Percentiles rank a stretch among this genome's conserved stretches.
phyloP scores from a whole-genome alignment of 2,888 invertebrate species.

The Fragum sueziense region DNA sequence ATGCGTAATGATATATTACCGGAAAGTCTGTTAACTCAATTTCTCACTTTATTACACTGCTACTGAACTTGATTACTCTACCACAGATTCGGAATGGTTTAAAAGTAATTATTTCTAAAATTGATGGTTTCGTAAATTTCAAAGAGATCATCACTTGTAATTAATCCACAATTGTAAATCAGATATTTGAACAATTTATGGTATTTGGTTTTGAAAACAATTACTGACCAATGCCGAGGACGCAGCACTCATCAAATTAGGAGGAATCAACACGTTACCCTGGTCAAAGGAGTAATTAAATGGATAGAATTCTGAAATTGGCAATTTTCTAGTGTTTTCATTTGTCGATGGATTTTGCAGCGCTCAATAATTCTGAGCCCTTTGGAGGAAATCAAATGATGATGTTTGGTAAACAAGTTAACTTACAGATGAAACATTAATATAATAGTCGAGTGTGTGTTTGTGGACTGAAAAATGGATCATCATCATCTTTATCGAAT shows the following conservation, averaged over 20 bases:
- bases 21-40: slow-evolving; percentile 60
- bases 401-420: slow-evolving; percentile 53
- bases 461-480: slow-evolving; percentile 61
- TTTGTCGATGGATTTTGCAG: slow-evolving; percentile 52
- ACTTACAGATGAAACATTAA: slow-evolving; percentile 27
- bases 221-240: neutral
- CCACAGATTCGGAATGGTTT: slow-evolving; percentile 51
- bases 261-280: slow-evolving; percentile 25
- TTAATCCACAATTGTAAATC: slow-evolving; percentile 55
- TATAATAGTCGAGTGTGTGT: slow-evolving; percentile 44
- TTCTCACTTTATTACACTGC: slow-evolving; percentile 60
- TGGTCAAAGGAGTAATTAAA: slow-evolving; percentile 58
- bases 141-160: slow-evolving; percentile 51
- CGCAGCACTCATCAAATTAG: neutral
- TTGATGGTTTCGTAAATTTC: slow-evolving; percentile 55
- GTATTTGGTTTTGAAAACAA: slow-evolving; percentile 43
- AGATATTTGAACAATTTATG: slow-evolving; percentile 56
- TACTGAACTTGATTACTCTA: slow-evolving; percentile 53
- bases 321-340: slow-evolving; percentile 36
- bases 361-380: slow-evolving; percentile 14
- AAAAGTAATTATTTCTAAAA: slow-evolving; percentile 61
- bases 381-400: slow-evolving; percentile 19
- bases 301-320: slow-evolving; percentile 52
- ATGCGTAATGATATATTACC: slow-evolving; percentile 50
- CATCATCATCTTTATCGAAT: slow-evolving; percentile 66